phyloP scores from a whole-genome alignment of 2,797 vertebrate species.

The Myiotriccus ornatus region DNA sequence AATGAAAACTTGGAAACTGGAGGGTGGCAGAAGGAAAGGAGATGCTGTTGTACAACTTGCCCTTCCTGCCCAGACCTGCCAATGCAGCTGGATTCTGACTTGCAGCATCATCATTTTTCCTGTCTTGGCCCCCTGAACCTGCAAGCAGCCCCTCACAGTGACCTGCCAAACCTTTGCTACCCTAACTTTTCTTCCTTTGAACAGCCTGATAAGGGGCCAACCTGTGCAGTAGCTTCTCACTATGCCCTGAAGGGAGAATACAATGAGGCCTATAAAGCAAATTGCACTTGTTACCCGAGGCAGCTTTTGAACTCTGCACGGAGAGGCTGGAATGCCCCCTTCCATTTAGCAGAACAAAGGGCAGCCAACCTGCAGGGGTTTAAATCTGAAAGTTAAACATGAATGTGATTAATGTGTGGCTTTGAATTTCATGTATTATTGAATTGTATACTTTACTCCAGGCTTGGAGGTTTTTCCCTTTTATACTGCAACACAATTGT shows the following conservation, averaged over 20 bases:
- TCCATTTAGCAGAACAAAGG: slow-evolving; percentile 63
- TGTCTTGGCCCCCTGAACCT: slow-evolving; percentile 13
- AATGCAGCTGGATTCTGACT: slow-evolving; percentile 15
- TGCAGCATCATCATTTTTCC: slow-evolving; percentile 33
- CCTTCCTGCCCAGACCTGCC: slow-evolving; percentile 23
- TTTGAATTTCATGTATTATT: slow-evolving; percentile 65
- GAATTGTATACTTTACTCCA: slow-evolving; percentile 62
- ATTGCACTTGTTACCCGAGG: slow-evolving; percentile 63
- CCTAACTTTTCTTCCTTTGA: slow-evolving; percentile 33
- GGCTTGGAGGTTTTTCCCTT: slow-evolving; percentile 51
- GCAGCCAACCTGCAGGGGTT: slow-evolving; percentile 53
- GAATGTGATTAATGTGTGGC: slow-evolving; percentile 66
- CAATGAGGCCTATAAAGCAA: slow-evolving; percentile 30
- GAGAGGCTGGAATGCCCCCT: slow-evolving; percentile 56
- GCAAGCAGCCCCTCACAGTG: background rate
- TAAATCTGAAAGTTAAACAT: slow-evolving; percentile 56
- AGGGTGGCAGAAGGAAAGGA: background rate
- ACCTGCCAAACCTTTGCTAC: slow-evolving; percentile 42
- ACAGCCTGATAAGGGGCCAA: slow-evolving; percentile 42
- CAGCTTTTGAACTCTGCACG: slow-evolving; percentile 45
- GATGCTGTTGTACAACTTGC: background rate
- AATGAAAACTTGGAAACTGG: background rate
- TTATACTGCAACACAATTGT: slow-evolving; percentile 48
- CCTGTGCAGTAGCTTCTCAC: slow-evolving; percentile 37
- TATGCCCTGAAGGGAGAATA: background rate